Evolutionary conservation across 2,797 vertebrate species (phyloP), one percentile per base, ranked within the genome.

Genomic region (Podarcis lilfordi): DNA sequence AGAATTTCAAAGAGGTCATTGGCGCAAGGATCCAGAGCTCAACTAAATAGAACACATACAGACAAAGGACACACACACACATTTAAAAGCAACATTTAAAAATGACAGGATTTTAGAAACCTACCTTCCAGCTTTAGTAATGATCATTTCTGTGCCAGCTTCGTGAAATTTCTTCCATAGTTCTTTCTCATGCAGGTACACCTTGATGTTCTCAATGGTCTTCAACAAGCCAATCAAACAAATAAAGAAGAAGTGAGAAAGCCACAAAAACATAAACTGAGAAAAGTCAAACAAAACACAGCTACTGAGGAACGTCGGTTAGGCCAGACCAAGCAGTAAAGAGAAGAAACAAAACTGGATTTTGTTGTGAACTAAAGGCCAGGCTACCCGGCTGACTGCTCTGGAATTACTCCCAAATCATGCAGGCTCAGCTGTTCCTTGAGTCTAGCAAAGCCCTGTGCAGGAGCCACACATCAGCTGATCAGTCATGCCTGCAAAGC

Each of bases 151-250:
- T 0, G 99, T 99, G 84, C 98, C 98, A 3, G 98, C 98, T 94
- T 99, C 98, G 72, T 99, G 98, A 93, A 99, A 99, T 96, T 98
- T 98, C 97, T 98, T 99, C 99, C 99, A 99, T 91, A 99, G 97
- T 84, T 99, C 99, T 93, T 98, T 97, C 96, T 99, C 98, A 11
- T 99, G 98, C 93, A 99, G 98, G 94, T 98, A 97, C 79, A 99
- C 99, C 96, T 99, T 99, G 95, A 99, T 99, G 96, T 98, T 99
- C 97, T 99, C 98, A 82, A 99, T 98, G 92, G 97, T 99, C 98
- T 99, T 94, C 40, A 71, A 84, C 1, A 69, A 81, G 29, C 3
- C 3, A 69, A 86, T 78, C 21, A 50, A 77, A 80, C 13, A 40
- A 61, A 25, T 89, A 59, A 91, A 85, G 25, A 0, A 71, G 85